Conservation (phyloP, 2,797 vertebrate species). For the Erpetoichthys calabaricus region DNA sequence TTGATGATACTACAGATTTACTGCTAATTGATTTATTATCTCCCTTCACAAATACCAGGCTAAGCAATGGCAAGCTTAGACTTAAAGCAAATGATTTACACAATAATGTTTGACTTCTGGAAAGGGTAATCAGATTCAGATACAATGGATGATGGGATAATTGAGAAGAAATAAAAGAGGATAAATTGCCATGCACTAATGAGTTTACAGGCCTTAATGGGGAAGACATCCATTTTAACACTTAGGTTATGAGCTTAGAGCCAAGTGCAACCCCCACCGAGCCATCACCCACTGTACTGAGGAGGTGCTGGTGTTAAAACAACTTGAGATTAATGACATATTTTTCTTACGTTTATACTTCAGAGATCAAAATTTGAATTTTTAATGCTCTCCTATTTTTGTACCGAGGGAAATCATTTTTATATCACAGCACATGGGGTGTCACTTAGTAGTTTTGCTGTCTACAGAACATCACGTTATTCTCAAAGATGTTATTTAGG, state of each 20-base stretch:
- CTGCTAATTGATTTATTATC: slow-evolving; percentile 71
- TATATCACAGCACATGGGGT: too few relatives aligned
- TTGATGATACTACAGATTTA: slow-evolving; percentile 55
- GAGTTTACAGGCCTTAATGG: slow-evolving; percentile 63
- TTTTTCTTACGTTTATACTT: neutral
- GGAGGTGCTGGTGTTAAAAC: slow-evolving; percentile 40
- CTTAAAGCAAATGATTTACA: slow-evolving; percentile 69
- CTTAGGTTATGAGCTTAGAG: slow-evolving; percentile 51
- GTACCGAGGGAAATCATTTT: too few relatives aligned
- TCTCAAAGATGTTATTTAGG: too few relatives aligned
- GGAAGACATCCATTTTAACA: slow-evolving; percentile 65
- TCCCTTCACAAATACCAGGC: slow-evolving; percentile 53
- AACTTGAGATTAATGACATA: slow-evolving; percentile 58
- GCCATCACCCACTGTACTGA: slow-evolving; percentile 32
- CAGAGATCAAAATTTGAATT: too few relatives aligned
- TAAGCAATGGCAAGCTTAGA: slow-evolving; percentile 42
- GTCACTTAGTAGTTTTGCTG: too few relatives aligned
- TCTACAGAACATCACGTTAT: too few relatives aligned
- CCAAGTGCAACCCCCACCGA: slow-evolving; percentile 10
- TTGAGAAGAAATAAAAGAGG: slow-evolving; percentile 71
- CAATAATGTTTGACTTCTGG: slow-evolving; percentile 64
- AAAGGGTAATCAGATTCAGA: slow-evolving; percentile 69
- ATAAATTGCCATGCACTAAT: slow-evolving; percentile 66
- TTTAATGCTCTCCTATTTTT: too few relatives aligned
- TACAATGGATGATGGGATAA: slow-evolving; percentile 70